Percentiles rank a stretch among this genome's conserved stretches.
Evolutionary conservation across 2,888 invertebrate species (phyloP).

Genomic region (Gymnoscelis rufifasciata): DNA sequence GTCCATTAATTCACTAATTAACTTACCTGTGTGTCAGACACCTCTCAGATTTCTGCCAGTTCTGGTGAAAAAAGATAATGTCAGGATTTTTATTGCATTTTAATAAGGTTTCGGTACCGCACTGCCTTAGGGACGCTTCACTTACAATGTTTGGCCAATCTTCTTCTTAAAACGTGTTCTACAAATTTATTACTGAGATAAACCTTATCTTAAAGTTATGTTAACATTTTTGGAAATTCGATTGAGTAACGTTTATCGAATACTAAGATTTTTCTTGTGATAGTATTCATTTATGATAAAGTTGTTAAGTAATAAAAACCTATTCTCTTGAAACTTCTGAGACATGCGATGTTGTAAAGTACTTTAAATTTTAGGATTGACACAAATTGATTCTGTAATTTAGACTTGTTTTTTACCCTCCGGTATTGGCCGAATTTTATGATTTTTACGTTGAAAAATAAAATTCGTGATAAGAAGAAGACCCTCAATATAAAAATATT

Average conservation of each 20-base stretch:
- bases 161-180: slow-evolving; percentile 16
- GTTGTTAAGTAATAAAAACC: no score
- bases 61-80: slow-evolving; percentile 51
- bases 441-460: no score
- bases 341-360: no score
- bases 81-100: slow-evolving; percentile 56
- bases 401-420: no score
- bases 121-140: slow-evolving; percentile 35
- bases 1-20: not conserved
- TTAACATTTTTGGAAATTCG: slow-evolving; percentile 17
- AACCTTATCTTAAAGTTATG: slow-evolving; percentile 33
- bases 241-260: not conserved
- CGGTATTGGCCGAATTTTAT: no score
- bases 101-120: slow-evolving; percentile 40
- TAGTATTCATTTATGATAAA: no score
- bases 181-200: slow-evolving; percentile 34
- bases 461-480: no score
- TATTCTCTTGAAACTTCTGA: no score
- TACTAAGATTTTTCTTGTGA: no score
- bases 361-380: no score
- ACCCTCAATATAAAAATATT: no score
- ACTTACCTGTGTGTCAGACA: slow-evolving; percentile 2
- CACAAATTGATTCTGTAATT: no score
- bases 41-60: slow-evolving; percentile 32
- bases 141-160: slow-evolving; percentile 36